phyloP scores from a whole-genome alignment of 2,888 invertebrate species.

The Cremastinae sp. region DNA sequence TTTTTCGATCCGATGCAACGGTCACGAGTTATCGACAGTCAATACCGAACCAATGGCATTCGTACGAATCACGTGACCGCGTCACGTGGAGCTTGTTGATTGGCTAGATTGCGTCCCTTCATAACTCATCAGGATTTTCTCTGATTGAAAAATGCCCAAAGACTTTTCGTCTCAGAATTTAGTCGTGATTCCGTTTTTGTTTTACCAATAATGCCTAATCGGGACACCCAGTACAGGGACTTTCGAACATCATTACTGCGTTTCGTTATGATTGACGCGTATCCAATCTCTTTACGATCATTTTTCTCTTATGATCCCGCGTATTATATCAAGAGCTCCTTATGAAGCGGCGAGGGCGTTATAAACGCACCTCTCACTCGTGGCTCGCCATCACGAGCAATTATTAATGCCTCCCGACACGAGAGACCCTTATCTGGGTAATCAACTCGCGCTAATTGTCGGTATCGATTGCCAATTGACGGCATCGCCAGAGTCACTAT shows the following conservation, averaged over 20 bases:
- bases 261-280: slow-evolving; percentile 50
- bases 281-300: slow-evolving; percentile 25
- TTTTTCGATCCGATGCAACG: too few relatives aligned
- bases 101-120: too few relatives aligned
- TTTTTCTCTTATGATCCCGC: slow-evolving; percentile 24
- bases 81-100: too few relatives aligned
- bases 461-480: slow-evolving; percentile 50
- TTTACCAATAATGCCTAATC: too few relatives aligned
- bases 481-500: slow-evolving; percentile 20
- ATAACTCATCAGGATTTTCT: too few relatives aligned
- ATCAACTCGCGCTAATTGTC: slow-evolving; percentile 48
- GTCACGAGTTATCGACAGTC: too few relatives aligned
- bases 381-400: slow-evolving; percentile 16
- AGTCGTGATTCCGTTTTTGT: too few relatives aligned
- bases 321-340: slow-evolving; percentile 19
- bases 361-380: slow-evolving; percentile 38
- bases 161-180: too few relatives aligned
- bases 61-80: too few relatives aligned
- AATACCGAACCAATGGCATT: too few relatives aligned
- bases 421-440: slow-evolving; percentile 46
- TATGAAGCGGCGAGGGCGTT: slow-evolving; percentile 12
- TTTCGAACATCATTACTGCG: slow-evolving; percentile 38
- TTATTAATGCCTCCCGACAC: slow-evolving; percentile 9
- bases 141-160: too few relatives aligned
- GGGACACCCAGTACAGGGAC: slow-evolving; percentile 25